Evolutionary conservation across 2,797 vertebrate genomes (phyloP), one percentile per base, ranked within the genome.

Genomic region (Diplodus puntazzo): DNA sequence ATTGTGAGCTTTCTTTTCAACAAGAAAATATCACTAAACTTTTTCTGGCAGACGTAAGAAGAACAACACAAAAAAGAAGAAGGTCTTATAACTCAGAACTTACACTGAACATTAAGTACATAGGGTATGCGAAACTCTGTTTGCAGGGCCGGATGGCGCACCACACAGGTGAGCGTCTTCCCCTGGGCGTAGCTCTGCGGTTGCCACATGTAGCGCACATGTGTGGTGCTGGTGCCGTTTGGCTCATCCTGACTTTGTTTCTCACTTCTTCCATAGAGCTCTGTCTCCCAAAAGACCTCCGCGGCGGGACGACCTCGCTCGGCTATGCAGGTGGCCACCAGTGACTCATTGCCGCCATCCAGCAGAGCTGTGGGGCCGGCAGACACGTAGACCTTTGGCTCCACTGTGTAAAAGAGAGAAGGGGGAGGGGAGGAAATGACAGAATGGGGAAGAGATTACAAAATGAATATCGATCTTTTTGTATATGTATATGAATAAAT

Each of bases 251-350:
- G 95, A 54, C 86, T 92, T 57, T 84, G 95, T 70, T 85, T 90
- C 83, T 97, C 94, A 30, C 94, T 96, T 75, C 95, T 94, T 34
- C 98, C 98, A 30, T 95, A 93, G 74, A 95, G 92, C 73, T 96
- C 96, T 0, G 95, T 90, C 94, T 98, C 97, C 98, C 98, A 99
- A 82, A 94, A 94, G 72, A 99, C 96, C 52, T 94, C 92, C 1
- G 98, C 98, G 11, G 95, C 94, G 45, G 98, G 98, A 54, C 96
- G 98, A 63, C 97, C 97, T 18, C 94, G 96, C 85, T 98, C 97
- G 50, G 98, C 98, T n/a, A 94, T 96, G 92, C 98, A 99, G 73
- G 96, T 95, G 57, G 98, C 98, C 92, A 98, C 98, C 91, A 97
- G 52, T 2, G 97, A 96, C 90, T 96, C 94, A 21, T 96, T 97